Percentiles rank a stretch among this genome's conserved stretches.
phyloP scores from a whole-genome alignment of 2,888 invertebrate genomes.

The Meliscaeva auricollis region DNA sequence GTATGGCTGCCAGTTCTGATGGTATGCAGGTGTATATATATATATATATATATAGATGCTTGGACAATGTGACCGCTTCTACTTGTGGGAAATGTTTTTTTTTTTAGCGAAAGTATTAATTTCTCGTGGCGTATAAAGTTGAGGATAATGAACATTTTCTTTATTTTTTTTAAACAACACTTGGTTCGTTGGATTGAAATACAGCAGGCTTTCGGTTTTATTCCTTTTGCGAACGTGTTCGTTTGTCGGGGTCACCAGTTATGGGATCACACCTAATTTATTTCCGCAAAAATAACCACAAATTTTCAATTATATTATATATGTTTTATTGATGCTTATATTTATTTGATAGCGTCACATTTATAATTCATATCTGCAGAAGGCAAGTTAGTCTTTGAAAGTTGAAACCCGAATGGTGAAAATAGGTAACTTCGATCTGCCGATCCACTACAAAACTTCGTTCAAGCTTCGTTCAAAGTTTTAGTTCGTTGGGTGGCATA shows the following conservation, averaged over 20 bases:
- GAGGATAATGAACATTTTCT: background rate
- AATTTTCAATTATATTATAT: too few relatives aligned
- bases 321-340: too few relatives aligned
- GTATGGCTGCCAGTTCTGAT: background rate
- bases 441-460: background rate
- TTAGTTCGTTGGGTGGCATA: background rate
- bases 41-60: background rate
- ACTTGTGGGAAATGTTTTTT: background rate
- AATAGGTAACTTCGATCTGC: background rate
- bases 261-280: background rate
- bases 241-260: slow-evolving; percentile 2
- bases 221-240: slow-evolving; percentile 9
- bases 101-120: too few relatives aligned
- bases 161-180: background rate
- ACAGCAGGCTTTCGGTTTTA: background rate
- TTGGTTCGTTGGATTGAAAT: background rate
- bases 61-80: slow-evolving; percentile 7
- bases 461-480: too few relatives aligned
- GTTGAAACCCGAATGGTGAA: background rate
- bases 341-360: too few relatives aligned
- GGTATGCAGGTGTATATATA: background rate
- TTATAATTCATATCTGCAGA: too few relatives aligned
- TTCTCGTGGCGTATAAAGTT: background rate
- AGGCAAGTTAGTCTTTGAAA: too few relatives aligned
- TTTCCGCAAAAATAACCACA: background rate